Evolutionary conservation across 2,797 vertebrate species (phyloP).

Genomic region (Holocentrus rufus): DNA sequence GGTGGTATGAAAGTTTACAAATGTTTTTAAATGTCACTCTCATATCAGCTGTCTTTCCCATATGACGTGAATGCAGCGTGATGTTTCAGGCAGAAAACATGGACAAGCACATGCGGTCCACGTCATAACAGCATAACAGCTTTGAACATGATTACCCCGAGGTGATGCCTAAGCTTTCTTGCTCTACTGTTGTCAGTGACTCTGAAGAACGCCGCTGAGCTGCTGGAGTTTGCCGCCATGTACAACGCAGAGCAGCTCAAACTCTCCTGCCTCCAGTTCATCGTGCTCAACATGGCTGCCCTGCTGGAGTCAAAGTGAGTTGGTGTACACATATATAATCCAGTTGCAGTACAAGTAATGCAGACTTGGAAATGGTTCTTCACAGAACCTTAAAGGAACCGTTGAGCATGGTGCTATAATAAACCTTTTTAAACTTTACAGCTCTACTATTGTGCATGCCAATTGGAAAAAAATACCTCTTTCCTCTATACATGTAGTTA

Average conservation of each 20-base stretch:
- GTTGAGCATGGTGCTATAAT: too few species aligned
- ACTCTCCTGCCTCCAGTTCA: slow-evolving; percentile 95
- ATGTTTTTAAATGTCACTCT: too few species aligned
- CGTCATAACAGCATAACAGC: background rate
- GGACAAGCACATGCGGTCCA: background rate
- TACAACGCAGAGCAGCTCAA: slow-evolving; percentile 96
- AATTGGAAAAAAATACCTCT: too few species aligned
- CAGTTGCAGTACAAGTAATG: background rate
- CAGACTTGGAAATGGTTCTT: background rate
- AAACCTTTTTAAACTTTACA: too few species aligned
- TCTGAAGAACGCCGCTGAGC: slow-evolving; percentile 92
- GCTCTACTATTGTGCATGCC: too few species aligned
- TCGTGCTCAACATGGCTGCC: slow-evolving; percentile 93
- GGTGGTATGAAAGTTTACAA: too few species aligned
- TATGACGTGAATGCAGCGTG: background rate
- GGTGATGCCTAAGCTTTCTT: background rate
- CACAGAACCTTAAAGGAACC: too few species aligned
- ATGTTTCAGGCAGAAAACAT: background rate
- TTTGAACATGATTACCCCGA: background rate
- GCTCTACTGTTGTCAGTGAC: slow-evolving; percentile 85
- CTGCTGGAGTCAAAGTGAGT: slow-evolving; percentile 93
- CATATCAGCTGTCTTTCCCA: too few species aligned
- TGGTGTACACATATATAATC: background rate
- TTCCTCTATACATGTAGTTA: too few species aligned
- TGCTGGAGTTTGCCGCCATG: slow-evolving; percentile 92